Evolutionary conservation across 1,140 invertebrate genomes (phyloP).

Genomic region (Drosophila ogumai): DNA sequence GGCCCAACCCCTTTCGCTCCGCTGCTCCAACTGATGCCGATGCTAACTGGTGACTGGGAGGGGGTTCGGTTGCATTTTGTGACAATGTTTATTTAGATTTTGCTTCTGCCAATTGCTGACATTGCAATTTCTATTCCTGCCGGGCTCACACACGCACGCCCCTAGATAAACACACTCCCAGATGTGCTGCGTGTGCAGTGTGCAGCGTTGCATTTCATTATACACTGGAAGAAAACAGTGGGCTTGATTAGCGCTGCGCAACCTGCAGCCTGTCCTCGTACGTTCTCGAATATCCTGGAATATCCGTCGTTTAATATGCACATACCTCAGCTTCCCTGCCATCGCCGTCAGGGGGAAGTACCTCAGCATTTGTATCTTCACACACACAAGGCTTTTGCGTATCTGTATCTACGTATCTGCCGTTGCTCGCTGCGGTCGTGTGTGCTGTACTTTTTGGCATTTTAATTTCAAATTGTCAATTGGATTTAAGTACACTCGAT

Average conservation of each 20-base stretch:
- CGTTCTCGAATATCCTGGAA: not conserved
- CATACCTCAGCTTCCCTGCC: slow-evolving; percentile 1
- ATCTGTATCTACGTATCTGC: slow-evolving; percentile 35
- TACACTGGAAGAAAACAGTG: slow-evolving; percentile 46
- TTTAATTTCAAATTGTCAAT: slow-evolving; percentile 84
- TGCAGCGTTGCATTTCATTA: slow-evolving; percentile 77
- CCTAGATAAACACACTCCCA: slow-evolving; percentile 32
- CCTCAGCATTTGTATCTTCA: slow-evolving; percentile 16
- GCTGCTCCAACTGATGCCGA: slow-evolving; percentile 19
- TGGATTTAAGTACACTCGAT: slow-evolving; percentile 78
- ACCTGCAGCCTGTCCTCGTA: not conserved
- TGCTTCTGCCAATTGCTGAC: slow-evolving; percentile 83
- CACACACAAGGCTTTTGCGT: not conserved
- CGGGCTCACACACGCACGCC: slow-evolving; percentile 50
- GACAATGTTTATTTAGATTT: slow-evolving; percentile 84
- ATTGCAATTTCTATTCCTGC: slow-evolving; percentile 82
- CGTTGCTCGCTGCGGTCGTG: slow-evolving; percentile 43
- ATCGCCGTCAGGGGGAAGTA: not conserved
- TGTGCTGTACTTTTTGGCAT: slow-evolving; percentile 76
- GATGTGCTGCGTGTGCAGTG: slow-evolving; percentile 72
- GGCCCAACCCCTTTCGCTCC: slow-evolving; percentile 48
- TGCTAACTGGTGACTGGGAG: slow-evolving; percentile 15
- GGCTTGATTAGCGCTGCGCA: slow-evolving; percentile 18
- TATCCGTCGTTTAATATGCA: slow-evolving; percentile 15
- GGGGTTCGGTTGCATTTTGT: slow-evolving; percentile 75